Evolutionary conservation across 2,888 invertebrate species (phyloP).

Genomic region (Euzophera pinguis): DNA sequence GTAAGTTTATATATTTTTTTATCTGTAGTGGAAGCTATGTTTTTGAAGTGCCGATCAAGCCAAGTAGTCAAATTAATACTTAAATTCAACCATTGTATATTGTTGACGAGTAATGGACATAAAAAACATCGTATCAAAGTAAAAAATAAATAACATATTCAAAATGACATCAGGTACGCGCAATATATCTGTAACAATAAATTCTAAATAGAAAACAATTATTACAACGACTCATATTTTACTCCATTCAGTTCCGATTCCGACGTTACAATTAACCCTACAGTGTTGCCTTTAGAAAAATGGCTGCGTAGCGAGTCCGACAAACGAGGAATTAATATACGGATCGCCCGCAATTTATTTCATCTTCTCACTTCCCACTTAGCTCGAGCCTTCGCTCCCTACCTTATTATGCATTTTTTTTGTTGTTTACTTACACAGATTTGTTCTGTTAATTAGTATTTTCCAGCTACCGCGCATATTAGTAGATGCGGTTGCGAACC

Average conservation of each 20-base stretch:
- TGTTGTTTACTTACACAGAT: conserved; percentile 62
- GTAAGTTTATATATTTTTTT: too few species aligned
- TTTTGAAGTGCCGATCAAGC: too few species aligned
- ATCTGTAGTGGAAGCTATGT: too few species aligned
- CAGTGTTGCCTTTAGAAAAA: conserved; percentile 50
- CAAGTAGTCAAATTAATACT: too few species aligned
- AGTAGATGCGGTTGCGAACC: conserved; percentile 3
- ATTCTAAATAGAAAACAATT: too few species aligned
- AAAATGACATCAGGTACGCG: too few species aligned
- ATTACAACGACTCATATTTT: conserved; percentile 31
- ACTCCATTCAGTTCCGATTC: conserved; percentile 41
- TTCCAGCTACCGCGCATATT: conserved; percentile 32
- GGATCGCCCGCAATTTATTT: conserved; percentile 57
- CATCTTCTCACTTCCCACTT: conserved; percentile 59
- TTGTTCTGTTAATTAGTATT: conserved; percentile 49
- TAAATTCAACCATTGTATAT: too few species aligned
- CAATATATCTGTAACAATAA: too few species aligned
- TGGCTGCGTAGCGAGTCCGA: conserved; percentile 49
- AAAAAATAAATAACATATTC: too few species aligned
- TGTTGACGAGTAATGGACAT: too few species aligned
- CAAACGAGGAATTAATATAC: conserved; percentile 72
- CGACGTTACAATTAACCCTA: conserved; percentile 62
- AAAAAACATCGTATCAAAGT: too few species aligned
- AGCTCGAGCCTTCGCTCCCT: conserved; percentile 37
- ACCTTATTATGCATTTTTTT: conserved; percentile 55